Evolutionary conservation across 2,888 invertebrate species (phyloP).

Genomic region (Mesorhabditis belari): DNA sequence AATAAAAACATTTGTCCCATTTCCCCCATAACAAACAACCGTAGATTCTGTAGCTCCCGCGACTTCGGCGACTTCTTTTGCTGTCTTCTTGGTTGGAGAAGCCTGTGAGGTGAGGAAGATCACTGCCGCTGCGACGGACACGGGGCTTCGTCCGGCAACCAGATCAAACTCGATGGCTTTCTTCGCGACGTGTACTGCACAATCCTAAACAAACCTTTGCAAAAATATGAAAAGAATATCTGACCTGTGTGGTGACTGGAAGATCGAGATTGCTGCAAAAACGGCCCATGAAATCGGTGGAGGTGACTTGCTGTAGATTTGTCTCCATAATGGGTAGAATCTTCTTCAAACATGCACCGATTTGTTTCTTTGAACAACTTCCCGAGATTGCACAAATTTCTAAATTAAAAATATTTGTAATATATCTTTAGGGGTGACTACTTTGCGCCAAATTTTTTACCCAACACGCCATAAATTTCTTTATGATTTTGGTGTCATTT

Average conservation of each 20-base stretch:
- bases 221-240: background rate
- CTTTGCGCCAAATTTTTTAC: too few species aligned
- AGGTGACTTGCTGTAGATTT: constrained; percentile 90
- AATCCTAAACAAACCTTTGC: constrained; percentile 55
- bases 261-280: constrained; percentile 85
- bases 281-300: constrained; percentile 85
- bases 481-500: too few species aligned
- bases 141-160: constrained; percentile 91
- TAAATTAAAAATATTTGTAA: constrained; percentile 21
- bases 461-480: too few species aligned
- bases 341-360: constrained; percentile 91
- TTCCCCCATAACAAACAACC: too few species aligned
- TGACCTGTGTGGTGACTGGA: constrained; percentile 56
- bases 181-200: constrained; percentile 89
- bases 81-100: constrained; percentile 79
- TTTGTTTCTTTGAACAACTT: constrained; percentile 91
- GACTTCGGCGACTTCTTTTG: constrained; percentile 87
- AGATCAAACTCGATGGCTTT: constrained; percentile 92
- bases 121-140: constrained; percentile 95
- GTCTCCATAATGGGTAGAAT: constrained; percentile 91
- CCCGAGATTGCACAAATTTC: constrained; percentile 98
- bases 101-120: constrained; percentile 99
- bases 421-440: background rate
- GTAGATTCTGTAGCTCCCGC: constrained; percentile 97
- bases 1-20: too few species aligned